Evolutionary conservation across 2,113 vertebrate species (phyloP), one percentile per base, ranked within the genome.

Genomic region (Pseudonaja textilis): DNA sequence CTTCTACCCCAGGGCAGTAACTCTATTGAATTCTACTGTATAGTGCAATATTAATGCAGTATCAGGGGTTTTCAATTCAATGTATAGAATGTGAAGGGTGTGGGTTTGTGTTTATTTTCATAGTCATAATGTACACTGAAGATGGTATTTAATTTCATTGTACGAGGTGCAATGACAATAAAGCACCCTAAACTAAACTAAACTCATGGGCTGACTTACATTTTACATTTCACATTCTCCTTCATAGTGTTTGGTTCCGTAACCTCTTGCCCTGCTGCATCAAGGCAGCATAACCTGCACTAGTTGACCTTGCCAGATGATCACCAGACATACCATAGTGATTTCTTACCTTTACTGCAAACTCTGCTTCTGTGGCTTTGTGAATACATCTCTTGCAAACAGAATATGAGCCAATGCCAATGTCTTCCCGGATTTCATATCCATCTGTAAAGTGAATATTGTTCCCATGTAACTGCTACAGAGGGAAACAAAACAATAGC

Each of bases 381-480:
- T 99, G 99, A 81, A 99, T 96, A 22, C 99, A 99, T 22, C 98
- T 98, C 95, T 97, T 99, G 97, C 98, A 98, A 93, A 99, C 97
- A 0, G 98, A 99, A 59, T 98, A 98, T 52, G 98, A 98, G 3
- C 99, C 98, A 92, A 98, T 97, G 54, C 98, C 98, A 14, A 99
- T 97, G 95, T 99, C 99, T 94, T 99, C 99, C 95, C 98, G 99
- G 94, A 99, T 96, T 95, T 99, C 99, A 0, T 99, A 99, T 93
- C 98, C 98, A 2, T 99, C 99, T 14, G 97, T 97, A 95, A 99
- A 99, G 95, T 98, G 98, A 96, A 99, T 95, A 91, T 97, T 99
- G 97, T 98, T 99, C 59, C 98, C 98, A 14, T 99, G 98, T 85
- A 99, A 94, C 96, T 99, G 99, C 99, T 99, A 88, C 0, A 93